phyloP scores from a whole-genome alignment of 2,113 vertebrate genomes.

The Cyanoramphus novaezelandiae region DNA sequence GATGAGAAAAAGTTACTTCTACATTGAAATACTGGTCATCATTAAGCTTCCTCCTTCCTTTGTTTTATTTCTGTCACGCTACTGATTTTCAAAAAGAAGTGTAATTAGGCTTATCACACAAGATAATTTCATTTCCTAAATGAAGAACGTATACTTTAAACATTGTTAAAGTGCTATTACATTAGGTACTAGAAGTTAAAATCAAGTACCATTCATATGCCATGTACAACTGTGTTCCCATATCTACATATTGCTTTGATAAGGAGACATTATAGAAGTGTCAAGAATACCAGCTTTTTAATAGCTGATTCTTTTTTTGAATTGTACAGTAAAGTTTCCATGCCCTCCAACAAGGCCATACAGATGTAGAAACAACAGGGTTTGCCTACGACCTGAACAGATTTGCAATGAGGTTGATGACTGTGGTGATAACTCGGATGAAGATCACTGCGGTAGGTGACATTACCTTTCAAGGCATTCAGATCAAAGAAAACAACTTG shows the following conservation, averaged over 20 bases:
- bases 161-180: not conserved
- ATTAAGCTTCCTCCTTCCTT: not conserved
- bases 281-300: not conserved
- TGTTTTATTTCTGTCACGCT: not conserved
- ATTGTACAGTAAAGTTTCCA: conserved; percentile 82
- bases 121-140: not conserved
- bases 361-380: conserved; percentile 88
- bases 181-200: not conserved
- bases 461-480: not conserved
- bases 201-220: not conserved
- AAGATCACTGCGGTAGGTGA: conserved; percentile 88
- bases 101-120: not conserved
- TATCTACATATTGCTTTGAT: not conserved
- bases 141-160: not conserved
- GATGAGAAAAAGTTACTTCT: not conserved
- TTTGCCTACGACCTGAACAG: conserved; percentile 88
- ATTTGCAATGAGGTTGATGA: conserved; percentile 92
- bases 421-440: conserved; percentile 96
- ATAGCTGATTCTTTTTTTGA: not conserved
- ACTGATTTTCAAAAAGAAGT: not conserved
- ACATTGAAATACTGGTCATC: not conserved
- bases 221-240: not conserved
- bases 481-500: conserved; percentile 12
- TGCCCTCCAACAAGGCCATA: conserved; percentile 90
- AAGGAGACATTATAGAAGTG: not conserved